phyloP scores from a whole-genome alignment of 2,113 vertebrate species.

The Varanus salvator region DNA sequence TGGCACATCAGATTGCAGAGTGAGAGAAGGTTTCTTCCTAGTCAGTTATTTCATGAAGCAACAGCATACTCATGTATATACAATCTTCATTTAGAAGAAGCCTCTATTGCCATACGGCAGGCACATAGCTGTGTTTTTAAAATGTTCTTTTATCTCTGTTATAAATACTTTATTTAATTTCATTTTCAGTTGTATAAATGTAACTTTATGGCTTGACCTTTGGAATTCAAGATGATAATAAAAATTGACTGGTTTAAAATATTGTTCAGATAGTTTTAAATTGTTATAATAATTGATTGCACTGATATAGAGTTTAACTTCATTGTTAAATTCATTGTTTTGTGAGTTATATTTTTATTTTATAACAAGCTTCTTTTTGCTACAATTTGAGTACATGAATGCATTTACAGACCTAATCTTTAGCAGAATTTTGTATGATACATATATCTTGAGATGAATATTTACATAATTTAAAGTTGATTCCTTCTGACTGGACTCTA shows the following conservation, averaged over 20 bases:
- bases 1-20: not conserved
- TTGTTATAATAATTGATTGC: not conserved
- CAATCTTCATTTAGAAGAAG: not conserved
- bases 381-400: not conserved
- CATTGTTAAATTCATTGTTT: not conserved
- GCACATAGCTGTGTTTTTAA: not conserved
- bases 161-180: not conserved
- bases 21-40: not conserved
- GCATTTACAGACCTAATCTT: not conserved
- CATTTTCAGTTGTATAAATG: not conserved
- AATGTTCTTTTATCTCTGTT: not conserved
- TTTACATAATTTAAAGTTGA: not conserved
- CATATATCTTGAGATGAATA: not conserved
- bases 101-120: not conserved
- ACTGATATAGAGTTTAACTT: not conserved
- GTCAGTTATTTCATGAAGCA: not conserved
- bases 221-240: not conserved
- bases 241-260: not conserved
- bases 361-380: not conserved
- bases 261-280: not conserved
- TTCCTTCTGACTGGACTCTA: not conserved
- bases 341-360: not conserved
- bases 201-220: not conserved
- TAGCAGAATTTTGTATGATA: not conserved
- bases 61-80: not conserved